A percentile compares a stretch with the other conserved stretches of the same genome.
Evolutionary conservation across 2,113 vertebrate species (phyloP).

Genomic region (Tonatia bakeri): DNA sequence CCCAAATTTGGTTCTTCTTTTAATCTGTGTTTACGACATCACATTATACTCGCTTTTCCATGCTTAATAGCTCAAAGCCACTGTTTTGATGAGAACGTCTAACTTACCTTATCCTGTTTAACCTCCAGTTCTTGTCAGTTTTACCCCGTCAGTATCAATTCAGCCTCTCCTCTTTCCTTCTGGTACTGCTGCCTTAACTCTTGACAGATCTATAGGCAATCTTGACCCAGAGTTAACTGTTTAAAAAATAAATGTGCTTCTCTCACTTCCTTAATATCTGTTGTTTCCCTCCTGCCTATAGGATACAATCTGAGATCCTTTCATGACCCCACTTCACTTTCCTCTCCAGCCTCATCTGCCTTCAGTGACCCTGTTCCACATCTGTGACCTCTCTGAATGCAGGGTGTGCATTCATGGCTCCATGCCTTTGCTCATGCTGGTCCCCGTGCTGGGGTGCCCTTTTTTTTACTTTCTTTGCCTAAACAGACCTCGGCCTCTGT

Average conservation of each 20-base stretch:
- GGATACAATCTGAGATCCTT: not conserved
- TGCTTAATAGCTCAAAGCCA: not conserved
- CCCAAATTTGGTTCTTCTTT: not conserved
- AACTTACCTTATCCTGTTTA: not conserved
- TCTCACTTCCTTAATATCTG: not conserved
- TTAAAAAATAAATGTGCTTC: not conserved
- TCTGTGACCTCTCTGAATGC: not conserved
- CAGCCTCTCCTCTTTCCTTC: not conserved
- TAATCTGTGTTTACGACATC: not conserved
- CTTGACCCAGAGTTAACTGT: not conserved
- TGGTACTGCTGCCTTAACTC: not conserved
- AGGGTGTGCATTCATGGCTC: not conserved
- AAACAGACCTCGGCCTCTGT: not conserved
- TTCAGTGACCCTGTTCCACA: not conserved
- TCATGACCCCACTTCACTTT: not conserved
- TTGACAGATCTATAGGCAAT: not conserved
- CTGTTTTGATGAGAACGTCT: not conserved
- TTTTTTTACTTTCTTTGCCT: not conserved
- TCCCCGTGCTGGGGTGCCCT: not conserved
- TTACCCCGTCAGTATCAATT: not conserved
- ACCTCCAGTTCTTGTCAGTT: not conserved
- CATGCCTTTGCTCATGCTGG: not conserved
- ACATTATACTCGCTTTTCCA: not conserved
- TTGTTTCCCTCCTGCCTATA: not conserved
- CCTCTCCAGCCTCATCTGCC: not conserved